These are phyloP conservation scores for Nestor notabilis DNA, from an alignment of 2,113 vertebrate genomes.

Conservation along the genomic window DNA sequence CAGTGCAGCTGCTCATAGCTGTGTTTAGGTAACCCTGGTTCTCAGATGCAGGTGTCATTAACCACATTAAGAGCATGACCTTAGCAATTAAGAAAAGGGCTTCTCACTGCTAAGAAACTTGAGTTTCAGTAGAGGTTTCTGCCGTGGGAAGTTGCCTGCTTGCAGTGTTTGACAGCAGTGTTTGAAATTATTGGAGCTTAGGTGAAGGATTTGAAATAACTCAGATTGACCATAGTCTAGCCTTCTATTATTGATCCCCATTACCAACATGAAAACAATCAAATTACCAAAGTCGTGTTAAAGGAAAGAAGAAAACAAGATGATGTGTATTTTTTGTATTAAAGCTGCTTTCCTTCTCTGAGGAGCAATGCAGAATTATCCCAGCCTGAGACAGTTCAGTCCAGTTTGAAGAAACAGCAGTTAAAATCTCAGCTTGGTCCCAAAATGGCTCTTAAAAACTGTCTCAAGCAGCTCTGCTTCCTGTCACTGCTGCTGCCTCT, in stretches of 20 bases:
- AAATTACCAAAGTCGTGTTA: not conserved
- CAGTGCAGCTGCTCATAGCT: not conserved
- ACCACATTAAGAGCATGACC: not conserved
- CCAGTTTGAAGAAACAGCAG: slow-evolving; percentile 4
- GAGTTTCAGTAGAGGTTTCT: not conserved
- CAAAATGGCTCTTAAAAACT: slow-evolving; percentile 16
- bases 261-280: not conserved
- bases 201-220: not conserved
- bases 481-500: not conserved
- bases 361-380: not conserved
- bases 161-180: not conserved
- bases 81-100: not conserved
- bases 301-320: slow-evolving; percentile 54
- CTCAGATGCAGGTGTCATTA: not conserved
- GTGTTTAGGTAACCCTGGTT: not conserved
- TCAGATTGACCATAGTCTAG: not conserved
- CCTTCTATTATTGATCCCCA: not conserved
- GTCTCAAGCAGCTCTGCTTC: slow-evolving; percentile 10
- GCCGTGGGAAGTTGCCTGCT: not conserved
- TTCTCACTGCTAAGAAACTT: not conserved
- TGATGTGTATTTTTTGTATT: not conserved
- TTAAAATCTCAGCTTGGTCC: slow-evolving; percentile 23
- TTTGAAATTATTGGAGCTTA: not conserved
- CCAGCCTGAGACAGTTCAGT: not conserved
- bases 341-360: slow-evolving; percentile 24